Evolutionary conservation across 1,140 invertebrate genomes (phyloP).

Genomic region (Bathynomus jamesi): DNA sequence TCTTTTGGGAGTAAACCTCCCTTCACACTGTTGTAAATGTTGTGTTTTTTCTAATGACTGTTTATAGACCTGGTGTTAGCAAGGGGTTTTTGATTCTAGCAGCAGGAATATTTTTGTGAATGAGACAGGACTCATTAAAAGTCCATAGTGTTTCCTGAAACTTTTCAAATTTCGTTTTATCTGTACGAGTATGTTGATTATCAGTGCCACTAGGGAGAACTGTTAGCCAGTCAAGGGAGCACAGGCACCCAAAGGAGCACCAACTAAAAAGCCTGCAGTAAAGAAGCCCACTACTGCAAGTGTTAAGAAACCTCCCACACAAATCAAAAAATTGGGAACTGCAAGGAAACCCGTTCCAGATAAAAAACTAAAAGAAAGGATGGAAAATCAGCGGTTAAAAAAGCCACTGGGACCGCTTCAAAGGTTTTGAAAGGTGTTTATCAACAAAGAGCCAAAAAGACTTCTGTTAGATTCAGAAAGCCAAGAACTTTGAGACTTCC

Average conservation of each 20-base stretch:
- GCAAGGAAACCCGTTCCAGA: neutral
- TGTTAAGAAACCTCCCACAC: neutral
- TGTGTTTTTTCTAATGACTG: too few species aligned
- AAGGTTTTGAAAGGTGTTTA: slow-evolving; percentile 72
- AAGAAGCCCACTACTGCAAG: neutral
- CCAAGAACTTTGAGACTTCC: slow-evolving; percentile 85
- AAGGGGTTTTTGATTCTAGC: too few species aligned
- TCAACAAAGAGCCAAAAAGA: slow-evolving; percentile 79
- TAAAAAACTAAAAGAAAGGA: neutral
- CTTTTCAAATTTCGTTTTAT: too few species aligned
- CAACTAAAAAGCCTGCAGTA: neutral
- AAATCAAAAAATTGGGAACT: neutral
- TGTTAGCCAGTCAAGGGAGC: neutral
- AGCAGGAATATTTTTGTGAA: too few species aligned
- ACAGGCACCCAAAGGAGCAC: neutral
- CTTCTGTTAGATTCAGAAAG: slow-evolving; percentile 84
- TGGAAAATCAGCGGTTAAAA: neutral
- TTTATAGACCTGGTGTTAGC: too few species aligned
- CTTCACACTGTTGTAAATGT: too few species aligned
- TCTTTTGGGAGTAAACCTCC: too few species aligned
- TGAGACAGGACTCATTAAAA: too few species aligned
- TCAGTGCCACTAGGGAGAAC: too few species aligned
- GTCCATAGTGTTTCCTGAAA: too few species aligned
- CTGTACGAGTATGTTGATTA: too few species aligned
- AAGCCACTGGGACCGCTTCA: neutral